A percentile compares a stretch with the other conserved stretches of the same genome.
phyloP scores from a whole-genome alignment of 2,888 invertebrate species.

The Tiliacea citrago region DNA sequence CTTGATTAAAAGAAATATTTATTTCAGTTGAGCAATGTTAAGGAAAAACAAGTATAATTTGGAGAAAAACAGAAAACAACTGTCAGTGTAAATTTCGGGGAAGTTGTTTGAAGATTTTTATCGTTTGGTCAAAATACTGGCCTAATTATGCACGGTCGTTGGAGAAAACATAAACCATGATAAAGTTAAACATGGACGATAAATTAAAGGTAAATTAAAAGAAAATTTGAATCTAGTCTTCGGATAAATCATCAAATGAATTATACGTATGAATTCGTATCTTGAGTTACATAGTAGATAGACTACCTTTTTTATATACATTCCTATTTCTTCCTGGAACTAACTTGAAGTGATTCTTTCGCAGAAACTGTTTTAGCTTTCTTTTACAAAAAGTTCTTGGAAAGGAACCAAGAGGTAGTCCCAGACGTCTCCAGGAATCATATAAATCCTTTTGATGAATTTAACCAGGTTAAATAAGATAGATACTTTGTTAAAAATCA shows the following conservation, averaged over 20 bases:
- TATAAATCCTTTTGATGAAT: background rate
- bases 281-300: conserved; percentile 10
- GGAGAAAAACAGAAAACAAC: conserved; percentile 64
- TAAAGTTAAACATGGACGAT: conserved; percentile 54
- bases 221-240: conserved; percentile 45
- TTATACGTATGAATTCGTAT: conserved; percentile 35
- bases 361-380: background rate
- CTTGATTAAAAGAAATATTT: conserved; percentile 74
- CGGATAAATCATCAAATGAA: conserved; percentile 43
- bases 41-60: conserved; percentile 66
- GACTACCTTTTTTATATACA: background rate
- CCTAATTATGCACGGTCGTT: conserved; percentile 56
- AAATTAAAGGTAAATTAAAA: conserved; percentile 54
- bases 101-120: conserved; percentile 65
- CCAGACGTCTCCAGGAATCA: background rate
- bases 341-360: background rate
- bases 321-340: background rate
- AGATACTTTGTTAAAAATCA: background rate
- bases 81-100: conserved; percentile 65
- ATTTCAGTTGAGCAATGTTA: conserved; percentile 57
- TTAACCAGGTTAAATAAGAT: background rate
- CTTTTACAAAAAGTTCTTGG: background rate
- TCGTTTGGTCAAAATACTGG: conserved; percentile 51
- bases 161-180: conserved; percentile 58
- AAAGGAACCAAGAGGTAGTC: background rate